A percentile compares a stretch with the other conserved stretches of the same genome.
phyloP scores from a whole-genome alignment of 2,113 vertebrate species.

The Seriola dumerili region DNA sequence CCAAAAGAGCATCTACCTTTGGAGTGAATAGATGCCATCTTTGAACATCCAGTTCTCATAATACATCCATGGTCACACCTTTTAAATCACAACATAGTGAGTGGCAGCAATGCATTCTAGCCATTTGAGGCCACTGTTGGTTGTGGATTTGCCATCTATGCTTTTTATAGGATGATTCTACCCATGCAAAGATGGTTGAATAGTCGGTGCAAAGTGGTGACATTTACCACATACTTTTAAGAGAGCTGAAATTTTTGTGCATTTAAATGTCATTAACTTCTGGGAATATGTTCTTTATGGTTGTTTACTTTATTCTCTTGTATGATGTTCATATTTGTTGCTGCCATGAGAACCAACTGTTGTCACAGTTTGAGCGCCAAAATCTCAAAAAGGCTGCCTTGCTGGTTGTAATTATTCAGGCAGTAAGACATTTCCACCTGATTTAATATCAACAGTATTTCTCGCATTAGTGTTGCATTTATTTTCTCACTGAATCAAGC shows the following conservation, averaged over 20 bases:
- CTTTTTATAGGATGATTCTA: too few species aligned
- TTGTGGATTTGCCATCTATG: too few species aligned
- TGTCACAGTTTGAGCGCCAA: constrained; percentile 24
- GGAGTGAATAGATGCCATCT: too few species aligned
- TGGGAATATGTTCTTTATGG: neutral
- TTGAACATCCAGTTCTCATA: too few species aligned
- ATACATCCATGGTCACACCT: too few species aligned
- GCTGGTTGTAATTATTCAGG: constrained; percentile 24
- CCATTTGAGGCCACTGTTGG: too few species aligned
- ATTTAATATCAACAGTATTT: constrained; percentile 40
- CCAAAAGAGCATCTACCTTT: too few species aligned
- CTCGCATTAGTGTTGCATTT: constrained; percentile 15
- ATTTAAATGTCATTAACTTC: constrained; percentile 1
- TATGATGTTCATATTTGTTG: neutral
- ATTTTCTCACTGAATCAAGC: constrained; percentile 41
- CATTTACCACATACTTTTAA: neutral
- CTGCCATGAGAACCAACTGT: too few species aligned
- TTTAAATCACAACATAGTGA: too few species aligned
- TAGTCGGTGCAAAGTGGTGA: neutral
- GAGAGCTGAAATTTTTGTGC: neutral
- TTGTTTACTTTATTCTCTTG: neutral
- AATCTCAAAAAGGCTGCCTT: constrained; percentile 24
- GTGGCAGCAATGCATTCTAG: too few species aligned
- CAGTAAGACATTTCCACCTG: constrained; percentile 33
- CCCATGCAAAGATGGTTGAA: neutral